A percentile compares a stretch with the other conserved stretches of the same genome.
phyloP scores from a whole-genome alignment of 2,113 vertebrate species.

The Epinephelus cyanopodus region DNA sequence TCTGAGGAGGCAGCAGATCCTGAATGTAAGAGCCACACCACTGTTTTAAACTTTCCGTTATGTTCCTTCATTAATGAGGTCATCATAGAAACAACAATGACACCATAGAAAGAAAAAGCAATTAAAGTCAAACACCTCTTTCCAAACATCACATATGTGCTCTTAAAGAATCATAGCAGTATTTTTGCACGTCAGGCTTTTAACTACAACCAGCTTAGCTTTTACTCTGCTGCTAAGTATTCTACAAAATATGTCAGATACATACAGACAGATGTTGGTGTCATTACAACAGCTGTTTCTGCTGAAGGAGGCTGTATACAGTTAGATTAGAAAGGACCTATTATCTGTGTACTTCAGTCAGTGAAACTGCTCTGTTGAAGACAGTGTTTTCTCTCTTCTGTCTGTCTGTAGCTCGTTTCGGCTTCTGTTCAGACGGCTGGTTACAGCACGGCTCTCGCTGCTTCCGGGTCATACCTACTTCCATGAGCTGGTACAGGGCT shows the following conservation, averaged over 20 bases:
- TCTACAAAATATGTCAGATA: background rate
- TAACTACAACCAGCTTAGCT: background rate
- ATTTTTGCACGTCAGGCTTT: background rate
- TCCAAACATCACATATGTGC: background rate
- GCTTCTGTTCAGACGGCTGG: conserved; percentile 19
- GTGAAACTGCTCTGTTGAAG: background rate
- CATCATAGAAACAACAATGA: too few relatives aligned
- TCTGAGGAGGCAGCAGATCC: background rate
- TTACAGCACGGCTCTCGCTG: background rate
- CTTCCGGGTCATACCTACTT: background rate
- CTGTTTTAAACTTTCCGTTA: background rate
- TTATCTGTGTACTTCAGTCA: background rate
- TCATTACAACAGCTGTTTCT: background rate
- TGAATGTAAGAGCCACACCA: background rate
- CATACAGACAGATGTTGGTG: background rate
- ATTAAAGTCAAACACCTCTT: too few relatives aligned
- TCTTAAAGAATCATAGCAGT: background rate
- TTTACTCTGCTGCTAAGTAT: background rate
- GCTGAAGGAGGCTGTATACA: too few relatives aligned
- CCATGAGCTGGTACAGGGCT: conserved; percentile 25
- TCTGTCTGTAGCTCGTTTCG: conserved; percentile 15
- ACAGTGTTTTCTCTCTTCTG: background rate
- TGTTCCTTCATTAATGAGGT: too few relatives aligned
- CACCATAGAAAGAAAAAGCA: too few relatives aligned
- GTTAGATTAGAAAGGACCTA: background rate